These are phyloP conservation scores for Pyrocoelia pectoralis DNA, from an alignment of 2,888 invertebrate species.

Conservation along the genomic window DNA sequence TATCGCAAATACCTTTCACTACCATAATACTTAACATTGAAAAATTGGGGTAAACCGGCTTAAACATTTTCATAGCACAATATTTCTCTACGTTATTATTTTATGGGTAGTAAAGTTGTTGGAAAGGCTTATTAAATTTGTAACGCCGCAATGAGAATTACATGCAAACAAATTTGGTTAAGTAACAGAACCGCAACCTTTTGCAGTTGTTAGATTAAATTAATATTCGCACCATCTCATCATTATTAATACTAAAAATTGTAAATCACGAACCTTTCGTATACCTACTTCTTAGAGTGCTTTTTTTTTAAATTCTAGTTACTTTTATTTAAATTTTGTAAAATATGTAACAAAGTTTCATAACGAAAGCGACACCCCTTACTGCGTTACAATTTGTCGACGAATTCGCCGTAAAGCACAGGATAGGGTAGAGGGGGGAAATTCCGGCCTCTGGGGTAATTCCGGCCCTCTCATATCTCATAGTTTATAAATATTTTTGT, in stretches of 20 bases:
- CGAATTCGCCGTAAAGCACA: slow-evolving; percentile 20
- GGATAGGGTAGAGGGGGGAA: slow-evolving; percentile 4
- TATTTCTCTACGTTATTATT: neutral
- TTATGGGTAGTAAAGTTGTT: slow-evolving; percentile 13
- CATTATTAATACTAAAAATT: neutral
- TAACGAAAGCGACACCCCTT: slow-evolving; percentile 23
- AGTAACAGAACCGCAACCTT: neutral
- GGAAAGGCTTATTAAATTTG: slow-evolving; percentile 3
- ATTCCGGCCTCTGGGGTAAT: neutral
- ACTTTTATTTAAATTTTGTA: slow-evolving; percentile 17
- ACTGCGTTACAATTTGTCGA: slow-evolving; percentile 29
- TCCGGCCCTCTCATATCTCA: no score
- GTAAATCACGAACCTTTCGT: neutral
- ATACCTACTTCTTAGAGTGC: neutral
- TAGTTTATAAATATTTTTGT: no score
- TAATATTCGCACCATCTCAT: neutral
- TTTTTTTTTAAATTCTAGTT: slow-evolving; percentile 23
- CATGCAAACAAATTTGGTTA: neutral
- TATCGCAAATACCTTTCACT: no score
- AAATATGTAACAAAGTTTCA: slow-evolving; percentile 22
- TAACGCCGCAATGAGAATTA: slow-evolving; percentile 6
- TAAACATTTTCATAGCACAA: neutral
- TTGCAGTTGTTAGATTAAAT: neutral
- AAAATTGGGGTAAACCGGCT: no score
- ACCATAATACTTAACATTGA: no score